phyloP scores from a whole-genome alignment of 2,113 vertebrate species.

The Clarias macrocephalus region DNA sequence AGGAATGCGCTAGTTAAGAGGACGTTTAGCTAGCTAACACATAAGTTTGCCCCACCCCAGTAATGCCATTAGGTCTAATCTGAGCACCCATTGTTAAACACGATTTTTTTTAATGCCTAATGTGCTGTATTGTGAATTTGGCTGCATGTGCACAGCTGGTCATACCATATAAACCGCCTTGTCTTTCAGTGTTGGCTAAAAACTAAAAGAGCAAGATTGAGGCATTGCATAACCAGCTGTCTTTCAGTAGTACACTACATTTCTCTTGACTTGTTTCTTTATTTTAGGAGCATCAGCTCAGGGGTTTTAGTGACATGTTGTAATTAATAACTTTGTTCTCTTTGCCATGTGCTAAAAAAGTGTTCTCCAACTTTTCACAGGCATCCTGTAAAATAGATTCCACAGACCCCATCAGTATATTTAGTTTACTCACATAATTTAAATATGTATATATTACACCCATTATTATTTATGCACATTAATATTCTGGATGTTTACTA shows the following conservation, averaged over 20 bases:
- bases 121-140: neutral
- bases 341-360: neutral
- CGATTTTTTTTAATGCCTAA: neutral
- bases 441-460: neutral
- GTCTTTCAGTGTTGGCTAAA: slow-evolving; percentile 18
- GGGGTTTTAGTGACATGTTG: neutral
- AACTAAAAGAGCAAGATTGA: slow-evolving; percentile 1
- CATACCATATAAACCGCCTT: neutral
- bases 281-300: neutral
- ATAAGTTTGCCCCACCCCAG: neutral
- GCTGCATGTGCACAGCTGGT: slow-evolving; percentile 26
- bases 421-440: neutral
- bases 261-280: neutral
- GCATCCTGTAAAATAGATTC: neutral
- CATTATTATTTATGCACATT: neutral
- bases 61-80: neutral
- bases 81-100: neutral
- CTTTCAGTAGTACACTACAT: neutral
- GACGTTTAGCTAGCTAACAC: neutral
- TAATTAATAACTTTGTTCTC: slow-evolving; percentile 1
- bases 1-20: too few relatives aligned
- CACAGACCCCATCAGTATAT: neutral
- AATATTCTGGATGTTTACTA: neutral
- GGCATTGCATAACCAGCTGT: neutral
- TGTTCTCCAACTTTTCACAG: neutral